phyloP scores from a whole-genome alignment of 2,797 vertebrate species.

The Cichlasoma orientale region DNA sequence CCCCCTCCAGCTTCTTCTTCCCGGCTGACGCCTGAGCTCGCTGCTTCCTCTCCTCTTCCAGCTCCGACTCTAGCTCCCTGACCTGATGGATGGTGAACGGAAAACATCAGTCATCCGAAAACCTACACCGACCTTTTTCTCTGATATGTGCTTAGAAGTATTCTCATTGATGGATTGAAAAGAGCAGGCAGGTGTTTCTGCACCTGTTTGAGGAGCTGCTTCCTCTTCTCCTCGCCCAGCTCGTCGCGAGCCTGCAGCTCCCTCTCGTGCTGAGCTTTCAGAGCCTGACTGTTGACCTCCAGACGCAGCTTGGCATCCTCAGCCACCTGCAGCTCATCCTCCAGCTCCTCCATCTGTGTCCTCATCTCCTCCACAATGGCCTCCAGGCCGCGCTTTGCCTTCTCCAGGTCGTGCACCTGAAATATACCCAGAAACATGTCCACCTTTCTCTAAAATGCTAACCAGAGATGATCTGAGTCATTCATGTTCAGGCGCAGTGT shows the following conservation, averaged over 20 bases:
- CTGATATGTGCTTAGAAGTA: not conserved
- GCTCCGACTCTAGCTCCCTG: constrained; percentile 91
- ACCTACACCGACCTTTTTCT: not conserved
- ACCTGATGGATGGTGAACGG: constrained; percentile 77
- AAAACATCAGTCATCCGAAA: not conserved
- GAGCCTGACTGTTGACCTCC: constrained; percentile 94
- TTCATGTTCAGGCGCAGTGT: fast-evolving
- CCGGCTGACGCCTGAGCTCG: constrained; percentile 82
- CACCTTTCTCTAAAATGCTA: not conserved
- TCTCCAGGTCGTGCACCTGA: constrained; percentile 95
- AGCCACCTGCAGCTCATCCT: constrained; percentile 94
- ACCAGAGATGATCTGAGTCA: fast-evolving
- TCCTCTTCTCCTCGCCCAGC: constrained; percentile 92
- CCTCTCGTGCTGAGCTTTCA: constrained; percentile 91
- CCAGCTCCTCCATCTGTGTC: constrained; percentile 93
- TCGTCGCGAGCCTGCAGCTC: constrained; percentile 92
- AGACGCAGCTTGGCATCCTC: constrained; percentile 95
- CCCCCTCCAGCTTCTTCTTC: constrained; percentile 96
- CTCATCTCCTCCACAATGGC: constrained; percentile 95
- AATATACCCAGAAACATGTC: not conserved
- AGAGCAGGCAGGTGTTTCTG: not conserved
- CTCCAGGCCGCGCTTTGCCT: constrained; percentile 91
- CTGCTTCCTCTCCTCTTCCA: constrained; percentile 96
- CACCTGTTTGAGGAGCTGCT: constrained; percentile 92
- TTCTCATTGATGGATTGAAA: no score